Evolutionary conservation across 2,113 vertebrate species (phyloP), one percentile per base, ranked within the genome.

Genomic region (Dolichotis patagonum): DNA sequence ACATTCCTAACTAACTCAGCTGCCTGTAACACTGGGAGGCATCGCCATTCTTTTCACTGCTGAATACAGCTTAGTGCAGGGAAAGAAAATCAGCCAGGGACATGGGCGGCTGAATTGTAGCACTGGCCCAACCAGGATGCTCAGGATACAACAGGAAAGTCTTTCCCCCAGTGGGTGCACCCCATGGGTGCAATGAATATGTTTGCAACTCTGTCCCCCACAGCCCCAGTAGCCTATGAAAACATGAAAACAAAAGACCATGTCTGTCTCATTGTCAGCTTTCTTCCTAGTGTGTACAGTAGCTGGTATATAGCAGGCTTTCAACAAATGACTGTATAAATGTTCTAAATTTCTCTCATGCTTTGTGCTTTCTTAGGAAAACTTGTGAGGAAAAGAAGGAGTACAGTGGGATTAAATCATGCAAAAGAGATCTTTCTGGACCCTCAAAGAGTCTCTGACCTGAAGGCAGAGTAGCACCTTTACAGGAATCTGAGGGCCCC

Each of bases 131-230:
- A n/a, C 62, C 84, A 22, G 26, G 63, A 22, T 32, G 52, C 65
- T 69, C 13, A 41, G 5, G 30, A 19, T 16, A 4, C 1, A 5
- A 41, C 0, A 32, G 16, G 7, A 14, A 35, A 19, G 26, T n/a
- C 46, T 1, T 49, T 24, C 1, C 28, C 0, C 3, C 7, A 8
- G n/a, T n/a, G n/a, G n/a, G n/a, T n/a, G n/a, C n/a, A n/a, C n/a
- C n/a, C n/a, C 38, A 38, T 41, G 24, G 28, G 13, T 49, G 19
- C 30, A 17, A 2, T 3, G 67, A 43, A 24, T 1, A 43, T 3
- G 7, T 35, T 43, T 22, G 24, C 69, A 65, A 46, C 85, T 94
- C 75, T 17, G 52, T 52, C 26, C 84, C 71, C 26, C 10, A 6
- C 12, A 82, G 65, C 20, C 13, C 13, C 30, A 10, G 85, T n/a